Conservation (phyloP, 2,113 vertebrate genomes). For the Ceuthmochares aereus region DNA sequence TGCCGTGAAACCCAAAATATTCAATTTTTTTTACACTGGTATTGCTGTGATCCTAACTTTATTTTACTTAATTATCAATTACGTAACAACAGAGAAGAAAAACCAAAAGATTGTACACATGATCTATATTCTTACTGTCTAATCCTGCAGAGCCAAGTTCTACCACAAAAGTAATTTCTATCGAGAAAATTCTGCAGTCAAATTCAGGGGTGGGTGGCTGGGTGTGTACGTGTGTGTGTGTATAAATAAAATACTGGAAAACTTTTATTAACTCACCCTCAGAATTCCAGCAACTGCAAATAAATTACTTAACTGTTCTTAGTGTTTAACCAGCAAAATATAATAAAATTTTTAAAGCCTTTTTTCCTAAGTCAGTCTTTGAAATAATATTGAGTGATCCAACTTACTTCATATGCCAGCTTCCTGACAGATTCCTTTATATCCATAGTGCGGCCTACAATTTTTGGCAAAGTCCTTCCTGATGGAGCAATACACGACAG, state of each 20-base stretch:
- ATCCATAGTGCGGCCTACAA: conserved; percentile 89
- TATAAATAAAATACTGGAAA: neutral
- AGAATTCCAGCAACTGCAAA: neutral
- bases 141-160: neutral
- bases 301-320: neutral
- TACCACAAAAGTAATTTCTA: neutral
- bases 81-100: neutral
- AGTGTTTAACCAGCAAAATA: neutral
- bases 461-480: conserved; percentile 85
- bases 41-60: neutral
- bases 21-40: neutral
- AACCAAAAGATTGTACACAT: neutral
- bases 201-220: neutral
- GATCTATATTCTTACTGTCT: neutral
- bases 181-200: neutral
- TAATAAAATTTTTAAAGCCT: neutral
- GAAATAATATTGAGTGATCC: neutral
- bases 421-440: conserved; percentile 92
- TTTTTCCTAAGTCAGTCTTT: neutral
- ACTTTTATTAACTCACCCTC: neutral
- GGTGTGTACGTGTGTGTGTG: too few relatives aligned
- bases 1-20: neutral
- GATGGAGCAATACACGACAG: conserved; percentile 92
- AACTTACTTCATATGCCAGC: conserved; percentile 88
- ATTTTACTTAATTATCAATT: neutral